phyloP scores from a whole-genome alignment of 2,113 vertebrate genomes.

The Aplodontia rufa region DNA sequence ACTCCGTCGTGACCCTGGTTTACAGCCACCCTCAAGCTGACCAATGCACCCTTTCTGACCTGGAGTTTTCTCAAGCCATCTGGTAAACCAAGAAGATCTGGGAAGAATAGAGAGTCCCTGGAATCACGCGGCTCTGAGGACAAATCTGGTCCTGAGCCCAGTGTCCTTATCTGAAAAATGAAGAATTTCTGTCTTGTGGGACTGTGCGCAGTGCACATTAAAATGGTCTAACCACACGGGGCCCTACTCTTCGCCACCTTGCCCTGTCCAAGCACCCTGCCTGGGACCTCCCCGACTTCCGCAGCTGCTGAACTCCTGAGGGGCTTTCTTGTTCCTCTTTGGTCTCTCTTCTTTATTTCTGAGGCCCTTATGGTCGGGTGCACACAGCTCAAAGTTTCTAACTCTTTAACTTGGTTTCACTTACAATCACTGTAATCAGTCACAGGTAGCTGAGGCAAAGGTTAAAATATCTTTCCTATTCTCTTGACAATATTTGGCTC shows the following conservation, averaged over 20 bases:
- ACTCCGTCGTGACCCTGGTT: neutral
- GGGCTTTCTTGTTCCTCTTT: neutral
- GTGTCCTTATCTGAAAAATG: neutral
- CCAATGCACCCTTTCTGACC: fast-evolving
- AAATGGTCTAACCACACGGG: neutral
- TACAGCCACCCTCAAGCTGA: neutral
- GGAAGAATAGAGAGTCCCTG: neutral
- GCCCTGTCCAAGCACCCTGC: too few relatives aligned
- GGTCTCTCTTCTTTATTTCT: neutral
- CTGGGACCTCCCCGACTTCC: too few relatives aligned
- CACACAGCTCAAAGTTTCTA: neutral
- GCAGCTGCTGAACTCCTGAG: neutral
- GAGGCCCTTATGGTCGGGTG: neutral
- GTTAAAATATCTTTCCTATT: neutral
- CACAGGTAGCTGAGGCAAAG: neutral
- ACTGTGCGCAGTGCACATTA: neutral
- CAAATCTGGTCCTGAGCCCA: neutral
- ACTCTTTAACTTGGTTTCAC: neutral
- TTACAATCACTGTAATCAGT: too few relatives aligned
- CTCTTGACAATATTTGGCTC: neutral
- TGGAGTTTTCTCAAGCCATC: too few relatives aligned
- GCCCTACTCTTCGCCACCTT: fast-evolving
- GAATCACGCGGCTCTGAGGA: neutral
- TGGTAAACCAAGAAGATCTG: neutral
- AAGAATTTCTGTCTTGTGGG: neutral